phyloP scores from a whole-genome alignment of 2,888 invertebrate species.

The Stenolophus ochropezus region DNA sequence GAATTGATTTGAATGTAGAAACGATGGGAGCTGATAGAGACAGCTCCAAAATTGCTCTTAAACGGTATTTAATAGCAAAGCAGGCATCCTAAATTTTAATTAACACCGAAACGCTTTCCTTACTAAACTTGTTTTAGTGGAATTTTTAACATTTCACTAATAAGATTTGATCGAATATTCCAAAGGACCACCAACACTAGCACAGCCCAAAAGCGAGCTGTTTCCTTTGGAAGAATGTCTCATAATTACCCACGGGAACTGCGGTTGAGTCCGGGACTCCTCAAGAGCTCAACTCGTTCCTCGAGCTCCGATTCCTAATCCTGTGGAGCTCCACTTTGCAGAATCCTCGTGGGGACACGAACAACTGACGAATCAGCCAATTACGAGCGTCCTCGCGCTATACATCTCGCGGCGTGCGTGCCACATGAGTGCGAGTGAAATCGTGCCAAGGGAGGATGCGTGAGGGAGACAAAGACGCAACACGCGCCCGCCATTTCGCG shows the following conservation, averaged over 20 bases:
- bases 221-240: slow-evolving; percentile 42
- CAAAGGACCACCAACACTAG: slow-evolving; percentile 53
- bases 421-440: slow-evolving; percentile 4
- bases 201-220: slow-evolving; percentile 15
- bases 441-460: neutral
- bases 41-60: slow-evolving; percentile 15
- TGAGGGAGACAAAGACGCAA: neutral
- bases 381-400: slow-evolving; percentile 56
- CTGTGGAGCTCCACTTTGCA: slow-evolving; percentile 3
- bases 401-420: slow-evolving; percentile 52
- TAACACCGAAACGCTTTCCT: slow-evolving; percentile 33
- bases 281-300: neutral
- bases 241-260: slow-evolving; percentile 41
- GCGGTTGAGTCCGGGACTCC: neutral
- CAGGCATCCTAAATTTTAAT: slow-evolving; percentile 7
- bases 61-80: slow-evolving; percentile 24
- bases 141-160: slow-evolving; percentile 66
- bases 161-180: slow-evolving; percentile 58
- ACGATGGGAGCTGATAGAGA: slow-evolving; percentile 6
- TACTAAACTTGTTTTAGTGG: slow-evolving; percentile 59
- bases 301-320: neutral
- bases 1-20: neutral
- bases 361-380: slow-evolving; percentile 61
- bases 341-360: slow-evolving; percentile 37
- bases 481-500: slow-evolving; percentile 49